A percentile compares a stretch with the other conserved stretches of the same genome.
Evolutionary conservation across 2,113 vertebrate genomes (phyloP).

Genomic region (Speoplatyrhinus poulsoni): DNA sequence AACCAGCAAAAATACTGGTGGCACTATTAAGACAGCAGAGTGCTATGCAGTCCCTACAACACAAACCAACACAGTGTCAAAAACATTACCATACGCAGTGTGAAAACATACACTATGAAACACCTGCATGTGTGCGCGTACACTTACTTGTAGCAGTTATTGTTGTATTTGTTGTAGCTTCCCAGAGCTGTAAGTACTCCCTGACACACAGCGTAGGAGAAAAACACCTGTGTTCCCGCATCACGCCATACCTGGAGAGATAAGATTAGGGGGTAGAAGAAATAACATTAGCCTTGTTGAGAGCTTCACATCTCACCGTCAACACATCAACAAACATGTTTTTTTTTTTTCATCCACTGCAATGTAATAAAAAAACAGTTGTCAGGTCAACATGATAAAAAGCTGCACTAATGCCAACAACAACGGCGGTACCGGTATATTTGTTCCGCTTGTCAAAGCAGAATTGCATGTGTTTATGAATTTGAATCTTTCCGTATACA

Average conservation of each 20-base stretch:
- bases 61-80: background rate
- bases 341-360: background rate
- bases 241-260: constrained; percentile 85
- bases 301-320: background rate
- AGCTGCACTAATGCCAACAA: background rate
- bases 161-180: constrained; percentile 93
- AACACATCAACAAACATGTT: constrained; percentile 7
- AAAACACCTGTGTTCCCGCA: constrained; percentile 88
- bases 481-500: background rate
- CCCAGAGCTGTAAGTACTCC: constrained; percentile 89
- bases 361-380: background rate
- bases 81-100: no score
- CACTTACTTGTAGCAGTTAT: constrained; percentile 89
- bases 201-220: constrained; percentile 86
- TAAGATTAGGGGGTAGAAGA: constrained; percentile 6
- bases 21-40: constrained; percentile 86
- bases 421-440: background rate
- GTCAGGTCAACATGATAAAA: constrained; percentile 2
- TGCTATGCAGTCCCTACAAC: constrained; percentile 81
- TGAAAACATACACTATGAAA: no score
- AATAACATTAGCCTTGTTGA: no score
- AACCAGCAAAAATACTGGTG: constrained; percentile 86
- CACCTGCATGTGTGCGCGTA: constrained; percentile 3
- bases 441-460: background rate
- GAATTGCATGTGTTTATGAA: background rate